Base-by-base conservation (phyloP, 1,140 invertebrate genomes). In the Ctenoplectra terminalis region DNA sequence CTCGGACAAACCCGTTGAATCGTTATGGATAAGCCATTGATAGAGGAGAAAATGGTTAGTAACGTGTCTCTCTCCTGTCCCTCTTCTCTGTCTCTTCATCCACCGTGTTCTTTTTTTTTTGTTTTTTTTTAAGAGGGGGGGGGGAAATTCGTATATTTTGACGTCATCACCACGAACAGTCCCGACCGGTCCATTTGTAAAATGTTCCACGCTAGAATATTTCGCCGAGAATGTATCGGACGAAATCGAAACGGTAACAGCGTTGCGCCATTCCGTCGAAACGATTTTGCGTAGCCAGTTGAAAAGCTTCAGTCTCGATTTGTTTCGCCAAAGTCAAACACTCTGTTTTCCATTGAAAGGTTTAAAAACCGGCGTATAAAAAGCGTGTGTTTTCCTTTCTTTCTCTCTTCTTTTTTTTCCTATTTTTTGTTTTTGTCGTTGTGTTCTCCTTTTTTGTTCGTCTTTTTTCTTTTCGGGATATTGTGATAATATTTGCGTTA, bases 1-100 rank as follows among this genome's bases (percentile, higher is more conserved):
- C 90, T 90, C 82, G 90, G 90, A 87, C 90, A 89, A 89, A 86
- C 87, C 86, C 82, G 87, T 90, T 92, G 86, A 92, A 92, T 92
- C 90, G 91, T 89, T 86, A 86, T 88, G 88, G 87, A 89, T 89
- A 90, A 90, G 81, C 88, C 80, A 85, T 87, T 60, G 78, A 81
- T 75, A 81, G 26, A 75, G 71, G 63, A 54, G 64, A 69, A 73
- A 77, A 66, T 34, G 67, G 83, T 54, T 61, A 70, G 63, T 34
- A 81, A 37, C 61, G 52, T 37, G 56, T 26, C 11, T 11, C 11
- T 7, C 23, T 8, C 17, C 1, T 8, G 4, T 5, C 5, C n/a
- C 4, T 1, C 7, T 8, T 48, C 31, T 15, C 70, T 20, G 7
- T 43, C 29, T 20, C 13, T 4, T 20, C 37, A 0, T 13, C 34